Conservation (phyloP, 1,140 invertebrate genomes). For the Rhysida immarginata region DNA sequence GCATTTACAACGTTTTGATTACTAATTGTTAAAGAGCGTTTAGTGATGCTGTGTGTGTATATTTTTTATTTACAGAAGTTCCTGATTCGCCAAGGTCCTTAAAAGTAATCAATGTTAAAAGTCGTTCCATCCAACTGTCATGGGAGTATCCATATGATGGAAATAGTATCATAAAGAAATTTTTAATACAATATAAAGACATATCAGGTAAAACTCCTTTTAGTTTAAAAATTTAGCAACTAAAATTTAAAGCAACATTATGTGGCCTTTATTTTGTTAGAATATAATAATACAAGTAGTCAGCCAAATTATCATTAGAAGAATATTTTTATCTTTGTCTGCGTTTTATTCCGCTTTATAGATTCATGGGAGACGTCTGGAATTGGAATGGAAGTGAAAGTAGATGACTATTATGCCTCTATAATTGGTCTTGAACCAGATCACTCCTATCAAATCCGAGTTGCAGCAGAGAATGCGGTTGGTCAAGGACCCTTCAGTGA, state of each 20-base stretch:
- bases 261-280: too few species aligned
- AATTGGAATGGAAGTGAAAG: neutral
- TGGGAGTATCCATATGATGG: slow-evolving; percentile 91
- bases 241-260: too few species aligned
- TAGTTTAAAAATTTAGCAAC: too few species aligned
- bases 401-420: slow-evolving; percentile 36
- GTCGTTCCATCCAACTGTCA: slow-evolving; percentile 69
- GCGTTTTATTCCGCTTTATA: neutral
- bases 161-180: slow-evolving; percentile 81
- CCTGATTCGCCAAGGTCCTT: slow-evolving; percentile 81
- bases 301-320: neutral
- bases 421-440: slow-evolving; percentile 75
- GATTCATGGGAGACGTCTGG: neutral
- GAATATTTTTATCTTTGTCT: neutral
- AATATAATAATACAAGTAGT: too few species aligned
- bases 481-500: slow-evolving; percentile 80
- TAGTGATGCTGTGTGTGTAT: too few species aligned
- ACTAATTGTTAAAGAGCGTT: too few species aligned
- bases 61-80: slow-evolving; percentile 47
- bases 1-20: too few species aligned
- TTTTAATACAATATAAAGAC: slow-evolving; percentile 83
- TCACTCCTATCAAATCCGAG: slow-evolving; percentile 77
- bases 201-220: slow-evolving; percentile 74
- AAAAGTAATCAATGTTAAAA: slow-evolving; percentile 81
- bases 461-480: slow-evolving; percentile 87